Base-by-base conservation (phyloP, 92 coral and sea anemone genomes). In the Nematostella vectensis region DNA sequence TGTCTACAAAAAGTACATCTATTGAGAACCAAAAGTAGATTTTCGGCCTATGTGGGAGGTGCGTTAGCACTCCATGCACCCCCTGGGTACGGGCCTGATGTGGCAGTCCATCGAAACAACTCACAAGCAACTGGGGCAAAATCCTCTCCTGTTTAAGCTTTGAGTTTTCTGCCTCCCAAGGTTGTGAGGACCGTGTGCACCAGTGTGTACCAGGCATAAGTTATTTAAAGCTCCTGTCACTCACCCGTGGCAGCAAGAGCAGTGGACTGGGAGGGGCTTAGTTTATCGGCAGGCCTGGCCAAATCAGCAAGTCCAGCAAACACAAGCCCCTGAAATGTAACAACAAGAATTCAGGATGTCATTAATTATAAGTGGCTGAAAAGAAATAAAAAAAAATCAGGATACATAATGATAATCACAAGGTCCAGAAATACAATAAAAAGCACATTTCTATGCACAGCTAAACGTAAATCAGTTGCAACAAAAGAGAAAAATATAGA, bases 271-370 rank as follows among this genome's bases (percentile, higher is more conserved):
- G 95, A 58, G 16, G 78, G 77, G 53, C 97, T 89, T 31, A 89
- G 84, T 62, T 68, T 89, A 21, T 89, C 97, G 31, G 97, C 97
- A 39, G 97, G 97, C 54, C 97, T 85, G 31, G 97, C 94, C 52
- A 75, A 83, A 49, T 89, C 97, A 38, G 97, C 97, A 29, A 89
- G 80, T 27, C 97, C 97, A 50, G 97, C 97, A 47, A 89, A 71
- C 24, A 89, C 97, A 11, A 89, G 78, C 21, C 97, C 97, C 97
- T 89, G 27, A 18, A 64, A 65, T n/a, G n/a, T n/a, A n/a, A n/a
- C n/a, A n/a, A 47, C 47, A 48, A 48, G 37, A 31, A 54, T 18
- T 20, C 38, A 54, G 1, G 17, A 62, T 15, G 26, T 24, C 13
- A 21, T 47, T 21, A 21, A 13, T 25, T 18, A n/a, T 4, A 21